Conservation (phyloP, 2,888 invertebrate genomes). For the Stenodema calcarata region DNA sequence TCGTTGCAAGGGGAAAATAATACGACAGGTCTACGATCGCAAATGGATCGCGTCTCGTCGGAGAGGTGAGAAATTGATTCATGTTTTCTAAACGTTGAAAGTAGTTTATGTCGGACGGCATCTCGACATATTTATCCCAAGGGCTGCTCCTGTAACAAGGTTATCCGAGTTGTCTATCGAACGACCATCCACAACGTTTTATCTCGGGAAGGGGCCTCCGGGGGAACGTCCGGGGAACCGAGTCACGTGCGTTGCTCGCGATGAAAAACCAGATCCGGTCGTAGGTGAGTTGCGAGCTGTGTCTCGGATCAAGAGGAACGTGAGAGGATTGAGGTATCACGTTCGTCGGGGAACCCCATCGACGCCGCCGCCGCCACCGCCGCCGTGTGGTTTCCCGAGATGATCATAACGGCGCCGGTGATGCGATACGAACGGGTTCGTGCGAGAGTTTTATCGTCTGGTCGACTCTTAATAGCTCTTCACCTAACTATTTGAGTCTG, state of each 20-base stretch:
- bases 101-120: not conserved
- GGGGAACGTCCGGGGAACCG: not conserved
- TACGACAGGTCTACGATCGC: not conserved
- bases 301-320: not conserved
- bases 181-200: not conserved
- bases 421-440: not conserved
- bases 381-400: not conserved
- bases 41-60: not conserved
- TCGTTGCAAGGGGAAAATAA: not conserved
- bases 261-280: not conserved
- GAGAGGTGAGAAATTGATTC: not conserved
- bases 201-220: not conserved
- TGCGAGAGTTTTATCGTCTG: not conserved
- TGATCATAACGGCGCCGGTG: not conserved
- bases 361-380: too few species aligned
- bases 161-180: not conserved
- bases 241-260: not conserved
- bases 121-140: not conserved
- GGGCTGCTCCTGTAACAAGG: not conserved
- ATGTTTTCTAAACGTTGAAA: not conserved
- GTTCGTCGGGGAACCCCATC: too few species aligned
- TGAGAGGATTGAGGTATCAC: not conserved
- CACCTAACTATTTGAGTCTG: not conserved
- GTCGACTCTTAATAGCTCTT: not conserved
- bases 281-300: not conserved